Base-by-base conservation (phyloP, 2,888 invertebrate genomes). In the Drosophila cracens region DNA sequence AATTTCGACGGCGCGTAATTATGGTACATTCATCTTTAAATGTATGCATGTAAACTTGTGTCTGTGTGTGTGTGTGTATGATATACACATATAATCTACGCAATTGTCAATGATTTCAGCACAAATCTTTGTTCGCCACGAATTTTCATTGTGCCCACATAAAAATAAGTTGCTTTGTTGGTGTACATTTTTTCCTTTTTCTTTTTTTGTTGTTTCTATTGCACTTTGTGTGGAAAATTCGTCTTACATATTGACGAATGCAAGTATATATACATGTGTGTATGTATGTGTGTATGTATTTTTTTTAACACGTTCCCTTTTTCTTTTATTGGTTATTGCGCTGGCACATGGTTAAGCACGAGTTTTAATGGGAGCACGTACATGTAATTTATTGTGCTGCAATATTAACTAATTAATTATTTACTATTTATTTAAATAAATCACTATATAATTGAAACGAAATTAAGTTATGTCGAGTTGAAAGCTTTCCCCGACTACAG, bases 381-480 rank as follows among this genome's bases (percentile, higher is more conserved):
- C 87, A 75, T 81, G 36, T 83, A 61, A 65, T 56, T 67, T 67
- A 38, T 48, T 66, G 57, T 71, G 67, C 53, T 64, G 60, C 51
- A 52, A 59, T 61, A 74, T 72, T 72, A 46, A 65, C 63, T 81
- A 46, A 52, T 56, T 70, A 43, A 38, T 67, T 66, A 57, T 70
- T 65, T 64, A 60, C 46, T 75, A 72, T 74, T 73, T 77, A 70
- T 70, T 73, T 65, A 62, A 74, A 70, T 74, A 66, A 74, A 69
- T 54, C 83, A 87, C 81, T 56, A 77, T 74, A 79, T 75, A 87
- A 89, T 84, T 81, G 73, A 87, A 84, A 82, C 43, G 83, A 89
- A 85, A 89, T 87, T 89, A 85, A 89, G 75, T 85, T 85, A 78
- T 74, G 78, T 83, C 73, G 77, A 77, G 76, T 75, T 80, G 48